Evolutionary conservation across 2,113 vertebrate genomes (phyloP), one percentile per base, ranked within the genome.

Genomic region (Hippocampus guttulatus): DNA sequence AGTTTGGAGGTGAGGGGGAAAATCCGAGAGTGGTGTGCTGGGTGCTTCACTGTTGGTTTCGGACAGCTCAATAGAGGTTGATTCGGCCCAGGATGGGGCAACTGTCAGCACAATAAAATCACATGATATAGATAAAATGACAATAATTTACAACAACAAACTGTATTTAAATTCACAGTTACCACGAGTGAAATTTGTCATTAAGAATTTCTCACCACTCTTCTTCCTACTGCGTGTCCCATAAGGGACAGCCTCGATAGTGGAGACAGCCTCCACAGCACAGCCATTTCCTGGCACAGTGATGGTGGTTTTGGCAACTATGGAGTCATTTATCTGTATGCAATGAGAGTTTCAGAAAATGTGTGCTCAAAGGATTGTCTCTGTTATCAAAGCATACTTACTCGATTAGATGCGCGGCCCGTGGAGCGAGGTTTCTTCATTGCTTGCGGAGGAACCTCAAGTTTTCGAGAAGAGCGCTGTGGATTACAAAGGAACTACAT

Each of bases 221-320:
- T 82, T 94, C 71, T 90, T 92, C 14, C 77, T 89, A 80, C 87
- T 94, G 73, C 89, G 93, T 2, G 84, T 91, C 77, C 87, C 86
- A 1, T 85, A 92, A 0, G 95, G 95, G 65, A 96, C 81, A 0
- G 95, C 92, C 81, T 96, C 93, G 81, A 97, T 95, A 66, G 95
- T 96, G 16, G 96, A 95, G 15, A 96, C 84, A 0, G 95, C 94
- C 89, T 97, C 94, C 3, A 96, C 94, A 8, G 94, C 88, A 3
- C 95, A 95, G 0, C 95, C 96, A 67, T 95, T 93, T 0, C 76
- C 88, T 43, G 95, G 94, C n/a, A 96, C 91, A 33, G 89, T 95
- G 72, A 98, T 83, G 6, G 95, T 98, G 27, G 96, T 97, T 91
- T 94, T 96, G 33, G 96, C 91, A 55, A 96, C 92, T 64, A 97